Conservation (phyloP, 2,113 vertebrate species). For the Chauna torquata region DNA sequence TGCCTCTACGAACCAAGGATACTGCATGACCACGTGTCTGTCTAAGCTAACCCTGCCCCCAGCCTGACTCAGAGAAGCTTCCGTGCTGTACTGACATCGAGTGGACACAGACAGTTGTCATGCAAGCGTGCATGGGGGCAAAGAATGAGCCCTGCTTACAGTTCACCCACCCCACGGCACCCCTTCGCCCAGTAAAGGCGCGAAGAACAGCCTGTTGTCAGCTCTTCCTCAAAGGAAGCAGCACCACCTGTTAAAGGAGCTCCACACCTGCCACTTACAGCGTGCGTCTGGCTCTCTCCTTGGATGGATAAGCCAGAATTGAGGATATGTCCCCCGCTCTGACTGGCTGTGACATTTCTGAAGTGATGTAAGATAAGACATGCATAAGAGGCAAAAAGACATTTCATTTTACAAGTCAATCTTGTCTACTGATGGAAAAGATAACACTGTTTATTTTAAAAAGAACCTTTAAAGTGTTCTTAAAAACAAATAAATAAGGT, state of each 20-base stretch:
- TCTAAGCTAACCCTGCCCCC: background rate
- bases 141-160: background rate
- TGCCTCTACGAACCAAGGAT: background rate
- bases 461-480: background rate
- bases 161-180: background rate
- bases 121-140: background rate
- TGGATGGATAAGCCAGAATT: background rate
- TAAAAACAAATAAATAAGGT: background rate
- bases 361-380: background rate
- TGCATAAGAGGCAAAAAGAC: background rate
- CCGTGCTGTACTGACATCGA: accelerated
- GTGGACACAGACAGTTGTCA: background rate
- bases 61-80: background rate
- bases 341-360: background rate
- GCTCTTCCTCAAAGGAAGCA: background rate
- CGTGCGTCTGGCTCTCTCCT: background rate
- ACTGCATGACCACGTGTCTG: background rate
- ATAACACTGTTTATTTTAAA: background rate
- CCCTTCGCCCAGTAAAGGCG: background rate
- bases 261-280: background rate
- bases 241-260: background rate
- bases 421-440: background rate
- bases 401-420: background rate
- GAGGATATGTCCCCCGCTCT: background rate
- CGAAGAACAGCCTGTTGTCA: background rate